Evolutionary conservation across 2,888 invertebrate species (phyloP).

Genomic region (Machimus rusticus): DNA sequence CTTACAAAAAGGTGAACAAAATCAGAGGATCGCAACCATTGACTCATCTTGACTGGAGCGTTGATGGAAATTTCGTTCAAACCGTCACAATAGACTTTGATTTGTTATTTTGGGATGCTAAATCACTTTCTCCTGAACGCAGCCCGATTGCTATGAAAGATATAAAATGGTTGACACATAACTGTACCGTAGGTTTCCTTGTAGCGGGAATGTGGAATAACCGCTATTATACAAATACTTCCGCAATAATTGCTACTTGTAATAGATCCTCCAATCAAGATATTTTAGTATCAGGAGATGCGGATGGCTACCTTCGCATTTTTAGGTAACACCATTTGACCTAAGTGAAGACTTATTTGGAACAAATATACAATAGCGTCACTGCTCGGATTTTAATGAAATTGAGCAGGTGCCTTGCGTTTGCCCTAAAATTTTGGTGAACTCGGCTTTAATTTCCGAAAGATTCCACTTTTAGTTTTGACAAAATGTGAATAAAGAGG

Average conservation of each 20-base stretch:
- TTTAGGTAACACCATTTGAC: conserved; percentile 69
- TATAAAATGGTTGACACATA: conserved; percentile 87
- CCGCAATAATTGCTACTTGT: conserved; percentile 82
- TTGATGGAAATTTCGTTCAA: conserved; percentile 86
- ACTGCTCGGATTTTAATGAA: too few species aligned
- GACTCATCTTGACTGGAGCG: conserved; percentile 90
- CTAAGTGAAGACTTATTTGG: neutral
- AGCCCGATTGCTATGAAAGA: conserved; percentile 91
- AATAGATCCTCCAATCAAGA: conserved; percentile 86
- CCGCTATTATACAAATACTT: conserved; percentile 84
- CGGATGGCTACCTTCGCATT: conserved; percentile 85
- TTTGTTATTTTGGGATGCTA: conserved; percentile 90
- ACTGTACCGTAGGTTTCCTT: conserved; percentile 85
- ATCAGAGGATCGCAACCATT: conserved; percentile 85
- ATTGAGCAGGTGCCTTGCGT: too few species aligned
- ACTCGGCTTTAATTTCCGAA: too few species aligned
- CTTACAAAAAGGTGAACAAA: conserved; percentile 88
- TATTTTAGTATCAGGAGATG: conserved; percentile 83
- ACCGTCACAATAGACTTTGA: conserved; percentile 91
- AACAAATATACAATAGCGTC: too few species aligned
- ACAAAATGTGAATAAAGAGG: too few species aligned
- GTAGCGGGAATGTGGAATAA: conserved; percentile 92
- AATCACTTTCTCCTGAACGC: conserved; percentile 84
- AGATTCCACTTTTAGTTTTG: too few species aligned
- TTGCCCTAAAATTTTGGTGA: too few species aligned